Conservation (phyloP, 2,888 invertebrate genomes). For the Mythimna albipuncta region DNA sequence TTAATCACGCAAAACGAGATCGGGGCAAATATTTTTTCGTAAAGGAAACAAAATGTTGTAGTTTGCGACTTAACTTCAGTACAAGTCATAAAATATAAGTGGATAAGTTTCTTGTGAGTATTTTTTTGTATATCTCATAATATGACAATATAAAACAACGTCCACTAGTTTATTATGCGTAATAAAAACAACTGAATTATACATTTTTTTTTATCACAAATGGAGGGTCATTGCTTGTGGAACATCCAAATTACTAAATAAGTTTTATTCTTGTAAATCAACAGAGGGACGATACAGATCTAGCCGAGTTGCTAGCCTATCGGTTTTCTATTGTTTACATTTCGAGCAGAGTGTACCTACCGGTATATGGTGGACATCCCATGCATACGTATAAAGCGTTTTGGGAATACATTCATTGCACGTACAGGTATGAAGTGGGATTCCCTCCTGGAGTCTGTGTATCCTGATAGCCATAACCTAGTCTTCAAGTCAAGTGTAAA, state of each 20-base stretch:
- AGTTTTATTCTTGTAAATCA: no score
- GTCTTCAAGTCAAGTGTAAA: no score
- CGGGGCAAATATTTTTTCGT: conserved; percentile 62
- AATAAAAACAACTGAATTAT: conserved; percentile 11
- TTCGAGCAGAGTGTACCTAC: no score
- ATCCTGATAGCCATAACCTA: no score
- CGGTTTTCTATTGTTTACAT: no score
- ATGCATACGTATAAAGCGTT: no score
- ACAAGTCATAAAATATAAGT: conserved; percentile 35
- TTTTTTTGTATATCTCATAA: conserved; percentile 20
- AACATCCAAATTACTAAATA: not conserved
- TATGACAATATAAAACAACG: conserved; percentile 28
- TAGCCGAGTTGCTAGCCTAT: no score
- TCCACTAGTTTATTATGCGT: conserved; percentile 12
- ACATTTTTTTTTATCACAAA: conserved; percentile 20
- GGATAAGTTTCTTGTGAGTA: conserved; percentile 20
- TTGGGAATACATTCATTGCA: no score
- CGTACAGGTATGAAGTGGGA: no score
- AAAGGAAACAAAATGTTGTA: conserved; percentile 63
- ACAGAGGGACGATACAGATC: no score
- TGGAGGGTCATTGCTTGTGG: not conserved
- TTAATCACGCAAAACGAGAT: conserved; percentile 58
- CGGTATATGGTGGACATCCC: no score
- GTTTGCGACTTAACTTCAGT: conserved; percentile 31
- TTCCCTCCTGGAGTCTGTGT: no score